Evolutionary conservation across 2,797 vertebrate genomes (phyloP), one percentile per base, ranked within the genome.

Genomic region (Xenops minutus): DNA sequence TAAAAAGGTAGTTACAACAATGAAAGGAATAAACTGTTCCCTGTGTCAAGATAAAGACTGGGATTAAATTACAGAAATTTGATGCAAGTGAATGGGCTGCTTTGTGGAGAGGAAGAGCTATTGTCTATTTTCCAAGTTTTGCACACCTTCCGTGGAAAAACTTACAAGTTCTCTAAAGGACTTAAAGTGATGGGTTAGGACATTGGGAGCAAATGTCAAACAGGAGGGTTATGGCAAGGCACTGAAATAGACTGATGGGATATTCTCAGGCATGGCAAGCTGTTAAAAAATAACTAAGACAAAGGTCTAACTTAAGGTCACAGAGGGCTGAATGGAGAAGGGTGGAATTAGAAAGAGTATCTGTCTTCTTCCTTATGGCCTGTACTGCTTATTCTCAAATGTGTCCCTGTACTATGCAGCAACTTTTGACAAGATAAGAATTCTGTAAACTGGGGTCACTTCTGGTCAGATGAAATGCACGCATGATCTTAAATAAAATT

Each of bases 21-120:
- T 44, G 58, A 92, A 88, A 83, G 76, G 66, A 92, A 88, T 93
- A 52, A 95, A 74, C 62, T 89, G 41, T 86, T 93, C 84, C 22
- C 37, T 84, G 62, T 63, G 61, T 84, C 61, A 83, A 54, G 85
- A n/a, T 77, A 85, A 85, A 21, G 41, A 36, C 44, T 67, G 77
- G 76, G 24, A 84, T 95, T 92, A 83, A 88, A 64, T 91, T 54
- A 75, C 88, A 72, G 89, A 41, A 93, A 54, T 88, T 68, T 81
- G 79, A 68, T 88, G 62, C 0, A 0, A 67, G 29, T 93, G 91
- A 96, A 92, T 89, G 68, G 64, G 14, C 30, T 68, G 34, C 88
- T 92, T 92, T 90, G 73, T 90, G 73, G 34, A 46, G 24, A 82
- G 48, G 82, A 66, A 78, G 58, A 66, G 30, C 51, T 81, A 22